Evolutionary conservation across 2,797 vertebrate genomes (phyloP), one percentile per base, ranked within the genome.

Genomic region (Hafferia zeledoni): DNA sequence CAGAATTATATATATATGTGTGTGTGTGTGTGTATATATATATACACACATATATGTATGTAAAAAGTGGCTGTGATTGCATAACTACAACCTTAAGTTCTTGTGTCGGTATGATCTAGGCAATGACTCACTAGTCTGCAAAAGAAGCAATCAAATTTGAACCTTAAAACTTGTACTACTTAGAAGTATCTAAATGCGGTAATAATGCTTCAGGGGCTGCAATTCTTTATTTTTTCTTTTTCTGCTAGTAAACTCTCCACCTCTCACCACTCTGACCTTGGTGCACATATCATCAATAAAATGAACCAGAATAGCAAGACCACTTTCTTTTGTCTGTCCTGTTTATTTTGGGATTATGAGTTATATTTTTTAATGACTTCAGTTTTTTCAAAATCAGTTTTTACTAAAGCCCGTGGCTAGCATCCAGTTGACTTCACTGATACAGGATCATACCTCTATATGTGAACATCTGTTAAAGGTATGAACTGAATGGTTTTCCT

Each of bases 381-480:
- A 65, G 14, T 24, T 78, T 90, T 89, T 87, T 70, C 63, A 52
- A 78, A 63, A 72, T 56, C 55, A 76, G n/a, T 23, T 92, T 86
- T 88, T 57, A 80, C 70, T 87, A 31, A 76, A 53, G n/a, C 57
- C 81, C 43, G 81, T 93, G 89, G 90, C 70, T 92, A 93, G 71
- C 61, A 31, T 85, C 86, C 94, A 90, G 8, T 33, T 86, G 83
- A 84, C 63, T 93, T 94, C 37, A 74, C 3, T 71, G 83, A 79
- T 93, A 80, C 83, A 63, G 87, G 43, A 81, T 52, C 43, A 27
- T 76, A 63, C 64, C 50, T 59, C 28, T 87, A 35, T 74, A 69
- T 92, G 39, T 56, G 56, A 86, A 92, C 91, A 95, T 95, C 91
- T 96, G 93, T 65, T 95, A 61, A 70, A 84, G 75, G 89, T 84